phyloP scores from a whole-genome alignment of 92 coral and sea anemone species.

The Parazoanthus swiftii region DNA sequence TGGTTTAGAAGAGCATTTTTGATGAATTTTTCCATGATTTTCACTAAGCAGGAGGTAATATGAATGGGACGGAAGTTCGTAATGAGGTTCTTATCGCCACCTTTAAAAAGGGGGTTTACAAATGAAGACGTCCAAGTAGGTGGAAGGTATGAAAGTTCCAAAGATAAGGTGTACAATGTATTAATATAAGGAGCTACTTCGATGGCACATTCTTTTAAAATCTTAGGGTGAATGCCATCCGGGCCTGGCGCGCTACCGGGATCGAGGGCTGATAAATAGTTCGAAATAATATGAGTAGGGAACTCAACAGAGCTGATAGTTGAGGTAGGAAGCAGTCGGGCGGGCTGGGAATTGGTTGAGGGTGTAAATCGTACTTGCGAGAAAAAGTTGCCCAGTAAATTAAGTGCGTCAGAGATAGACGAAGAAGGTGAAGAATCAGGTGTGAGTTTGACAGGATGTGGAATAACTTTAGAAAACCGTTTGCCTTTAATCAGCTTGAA shows the following conservation, averaged over 20 bases:
- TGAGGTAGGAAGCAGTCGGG: background rate
- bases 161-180: slow-evolving; percentile 15
- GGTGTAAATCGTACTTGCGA: background rate
- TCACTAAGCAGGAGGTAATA: background rate
- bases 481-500: no score
- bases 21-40: background rate
- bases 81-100: background rate
- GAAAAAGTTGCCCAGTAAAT: background rate
- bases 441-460: background rate
- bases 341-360: background rate
- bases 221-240: slow-evolving; percentile 40
- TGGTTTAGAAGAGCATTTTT: background rate
- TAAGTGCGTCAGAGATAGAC: background rate
- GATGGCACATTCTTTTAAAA: slow-evolving; percentile 40
- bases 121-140: background rate
- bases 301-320: background rate
- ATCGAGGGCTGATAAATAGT: slow-evolving; percentile 18
- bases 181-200: slow-evolving; percentile 22
- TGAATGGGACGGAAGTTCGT: background rate
- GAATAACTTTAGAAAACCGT: no score
- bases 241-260: slow-evolving; percentile 36
- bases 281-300: background rate
- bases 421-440: background rate
- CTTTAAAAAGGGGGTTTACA: background rate
- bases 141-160: background rate